phyloP scores from a whole-genome alignment of 1,140 invertebrate species.

The Semibalanus balanoides region DNA sequence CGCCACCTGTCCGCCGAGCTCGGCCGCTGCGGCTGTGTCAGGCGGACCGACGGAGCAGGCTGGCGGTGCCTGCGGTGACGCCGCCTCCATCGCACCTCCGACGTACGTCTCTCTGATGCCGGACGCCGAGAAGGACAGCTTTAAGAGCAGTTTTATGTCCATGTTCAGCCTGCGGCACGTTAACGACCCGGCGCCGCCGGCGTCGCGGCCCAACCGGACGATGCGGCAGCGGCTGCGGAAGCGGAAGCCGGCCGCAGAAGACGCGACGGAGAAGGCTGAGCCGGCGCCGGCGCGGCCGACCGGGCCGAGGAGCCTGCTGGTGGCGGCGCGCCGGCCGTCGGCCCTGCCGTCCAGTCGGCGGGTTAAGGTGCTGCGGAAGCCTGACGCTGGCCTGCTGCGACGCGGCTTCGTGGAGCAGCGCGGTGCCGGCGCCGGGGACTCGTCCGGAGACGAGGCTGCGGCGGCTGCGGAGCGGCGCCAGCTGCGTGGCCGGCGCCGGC shows the following conservation, averaged over 20 bases:
- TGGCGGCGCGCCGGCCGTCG: too few species aligned
- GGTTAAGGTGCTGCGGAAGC: neutral
- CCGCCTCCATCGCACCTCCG: neutral
- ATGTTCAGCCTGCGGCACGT: neutral
- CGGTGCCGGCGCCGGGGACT: neutral
- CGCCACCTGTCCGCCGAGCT: too few species aligned
- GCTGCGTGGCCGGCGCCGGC: too few species aligned
- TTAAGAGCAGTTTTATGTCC: neutral
- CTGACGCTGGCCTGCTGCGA: neutral
- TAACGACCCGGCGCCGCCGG: neutral
- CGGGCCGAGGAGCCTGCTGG: neutral
- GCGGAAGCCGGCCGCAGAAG: neutral
- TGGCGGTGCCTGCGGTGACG: too few species aligned
- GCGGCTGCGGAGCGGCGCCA: too few species aligned
- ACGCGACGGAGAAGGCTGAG: neutral
- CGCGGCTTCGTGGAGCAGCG: neutral
- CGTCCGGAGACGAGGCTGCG: neutral
- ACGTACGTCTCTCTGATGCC: neutral
- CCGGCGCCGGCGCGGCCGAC: too few species aligned
- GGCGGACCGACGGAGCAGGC: neutral
- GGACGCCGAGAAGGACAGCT: neutral
- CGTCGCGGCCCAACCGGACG: neutral
- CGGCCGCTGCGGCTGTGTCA: too few species aligned
- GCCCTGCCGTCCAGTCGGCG: neutral
- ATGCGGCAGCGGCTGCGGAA: neutral